Percentiles rank a stretch among this genome's conserved stretches.
These are phyloP conservation scores for Callimico goeldii DNA, from an alignment of 2,797 vertebrate species.

Conservation along the genomic window DNA sequence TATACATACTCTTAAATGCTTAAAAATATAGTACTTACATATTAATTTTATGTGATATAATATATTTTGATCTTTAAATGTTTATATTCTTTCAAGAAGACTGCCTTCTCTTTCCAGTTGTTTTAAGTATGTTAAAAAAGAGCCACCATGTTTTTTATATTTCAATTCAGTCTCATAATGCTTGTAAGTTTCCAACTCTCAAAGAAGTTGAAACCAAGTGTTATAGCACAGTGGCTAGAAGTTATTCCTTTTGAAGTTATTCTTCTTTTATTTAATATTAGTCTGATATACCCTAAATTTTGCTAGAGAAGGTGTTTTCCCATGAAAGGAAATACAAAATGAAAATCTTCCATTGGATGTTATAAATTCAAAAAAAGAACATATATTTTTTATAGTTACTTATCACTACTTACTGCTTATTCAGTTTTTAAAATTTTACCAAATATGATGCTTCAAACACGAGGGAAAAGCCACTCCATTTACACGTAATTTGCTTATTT, in stretches of 20 bases:
- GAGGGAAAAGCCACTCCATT: background rate
- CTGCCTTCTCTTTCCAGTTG: constrained; percentile 6
- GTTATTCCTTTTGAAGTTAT: constrained; percentile 15
- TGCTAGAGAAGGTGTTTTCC: constrained; percentile 27
- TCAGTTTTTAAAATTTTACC: constrained; percentile 34
- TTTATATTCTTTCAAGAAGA: constrained; percentile 10
- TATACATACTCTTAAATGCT: constrained; percentile 19
- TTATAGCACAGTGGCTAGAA: background rate
- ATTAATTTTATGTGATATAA: constrained; percentile 1
- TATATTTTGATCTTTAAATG: constrained; percentile 35
- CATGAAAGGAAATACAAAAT: background rate
- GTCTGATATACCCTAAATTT: background rate
- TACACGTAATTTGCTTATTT: constrained; percentile 25
- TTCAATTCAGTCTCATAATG: constrained; percentile 8
- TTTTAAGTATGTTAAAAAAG: constrained; percentile 23
- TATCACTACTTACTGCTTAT: constrained; percentile 9
- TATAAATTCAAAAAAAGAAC: background rate
- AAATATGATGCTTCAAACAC: background rate
- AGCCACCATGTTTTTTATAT: background rate
- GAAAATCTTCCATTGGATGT: background rate
- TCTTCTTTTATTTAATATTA: background rate
- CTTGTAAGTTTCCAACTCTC: constrained; percentile 34
- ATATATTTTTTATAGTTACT: constrained; percentile 48
- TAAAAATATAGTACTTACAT: constrained; percentile 27
- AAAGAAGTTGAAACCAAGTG: constrained; percentile 31